These are phyloP conservation scores for Mesocricetus auratus DNA, from an alignment of 2,113 vertebrate genomes.

Conservation along the genomic window DNA sequence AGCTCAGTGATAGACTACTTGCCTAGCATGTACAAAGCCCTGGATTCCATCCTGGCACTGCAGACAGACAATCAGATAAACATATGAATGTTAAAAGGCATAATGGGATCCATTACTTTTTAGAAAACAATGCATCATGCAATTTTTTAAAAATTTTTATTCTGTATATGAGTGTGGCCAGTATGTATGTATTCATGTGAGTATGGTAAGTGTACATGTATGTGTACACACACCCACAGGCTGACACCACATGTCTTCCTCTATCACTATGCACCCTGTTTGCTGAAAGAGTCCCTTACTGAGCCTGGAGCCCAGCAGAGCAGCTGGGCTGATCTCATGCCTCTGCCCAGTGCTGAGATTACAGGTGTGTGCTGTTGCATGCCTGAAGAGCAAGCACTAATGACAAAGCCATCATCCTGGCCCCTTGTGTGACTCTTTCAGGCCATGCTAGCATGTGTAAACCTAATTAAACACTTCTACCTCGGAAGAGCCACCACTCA, in stretches of 20 bases:
- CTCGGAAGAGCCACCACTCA: neutral
- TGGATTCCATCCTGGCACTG: neutral
- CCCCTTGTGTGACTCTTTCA: neutral
- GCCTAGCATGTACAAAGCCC: neutral
- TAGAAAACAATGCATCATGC: constrained; percentile 9
- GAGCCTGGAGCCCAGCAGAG: neutral
- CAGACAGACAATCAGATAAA: neutral
- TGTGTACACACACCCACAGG: neutral
- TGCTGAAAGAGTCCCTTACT: neutral
- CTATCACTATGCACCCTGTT: neutral
- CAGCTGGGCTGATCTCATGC: neutral
- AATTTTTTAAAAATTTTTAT: constrained; percentile 6
- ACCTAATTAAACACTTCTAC: neutral
- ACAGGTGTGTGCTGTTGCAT: neutral
- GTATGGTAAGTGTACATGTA: neutral
- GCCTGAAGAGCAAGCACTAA: neutral
- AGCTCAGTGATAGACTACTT: neutral
- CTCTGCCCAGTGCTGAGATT: neutral
- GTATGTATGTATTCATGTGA: neutral
- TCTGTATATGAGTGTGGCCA: neutral
- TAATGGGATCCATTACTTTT: neutral
- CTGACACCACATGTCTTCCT: neutral
- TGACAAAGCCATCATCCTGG: neutral
- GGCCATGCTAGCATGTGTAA: neutral
- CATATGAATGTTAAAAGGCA: constrained; percentile 1